Evolutionary conservation across 2,888 invertebrate genomes (phyloP), one percentile per base, ranked within the genome.

Genomic region (Leptinotarsa tumamoca): DNA sequence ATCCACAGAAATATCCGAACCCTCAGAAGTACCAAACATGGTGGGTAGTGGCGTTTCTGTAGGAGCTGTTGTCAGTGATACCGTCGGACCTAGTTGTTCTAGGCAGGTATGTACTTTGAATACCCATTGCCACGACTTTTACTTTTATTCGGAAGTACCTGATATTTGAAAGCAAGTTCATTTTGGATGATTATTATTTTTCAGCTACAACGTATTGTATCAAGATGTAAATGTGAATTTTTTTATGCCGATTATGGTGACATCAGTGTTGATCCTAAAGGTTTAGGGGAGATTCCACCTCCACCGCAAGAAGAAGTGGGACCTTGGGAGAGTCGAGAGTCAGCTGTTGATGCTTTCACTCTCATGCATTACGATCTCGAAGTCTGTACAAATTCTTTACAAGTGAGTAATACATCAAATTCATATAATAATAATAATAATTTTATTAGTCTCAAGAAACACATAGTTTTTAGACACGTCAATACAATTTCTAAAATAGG

Each of bases 321-420:
- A 3, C 93, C 93, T 56, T 96, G 96, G 94, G 94, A 95, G 84
- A 92, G 94, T 76, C 91, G 93, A 80, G 95, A 95, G 83, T 95
- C 95, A 77, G 96, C 97, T 2, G 97, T 97, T 67, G 98, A 99
- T 90, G 97, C 98, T 3, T 98, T 99, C 87, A 98, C 98, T 0
- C 90, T 99, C 68, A 97, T 98, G 94, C 99, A 99, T 90, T 97
- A 99, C 87, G 99, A 99, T 89, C 91, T 99, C 52, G 98, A 98
- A 87, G 97, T 98, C n/a, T 97, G 96, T 90, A 98, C 98, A 61
- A 98, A 98, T 90, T 97, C 97, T 0, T 87, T 96, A 80, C 95
- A 95, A 90, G 94, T 94, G 83, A 82, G 61, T 23, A 0, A 4
- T 15, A 15, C 21, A 0, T 27, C 33, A 33, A 33, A 33, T 10